These are phyloP conservation scores for Nothoprocta perdicaria DNA, from an alignment of 2,113 vertebrate genomes.

Conservation along the genomic window DNA sequence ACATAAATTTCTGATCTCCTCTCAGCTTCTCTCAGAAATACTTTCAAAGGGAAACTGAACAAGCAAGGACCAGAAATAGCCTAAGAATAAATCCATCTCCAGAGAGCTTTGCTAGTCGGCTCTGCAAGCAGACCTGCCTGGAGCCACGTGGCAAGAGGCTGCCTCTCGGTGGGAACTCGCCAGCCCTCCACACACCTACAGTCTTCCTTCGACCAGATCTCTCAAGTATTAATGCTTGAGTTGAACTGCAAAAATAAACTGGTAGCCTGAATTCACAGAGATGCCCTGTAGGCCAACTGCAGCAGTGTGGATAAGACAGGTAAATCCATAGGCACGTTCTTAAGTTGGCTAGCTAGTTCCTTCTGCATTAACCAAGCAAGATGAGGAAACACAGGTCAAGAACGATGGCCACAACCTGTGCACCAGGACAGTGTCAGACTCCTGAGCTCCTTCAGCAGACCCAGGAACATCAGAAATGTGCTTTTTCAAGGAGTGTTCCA, in stretches of 20 bases:
- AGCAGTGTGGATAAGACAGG: slow-evolving; percentile 15
- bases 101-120: not conserved
- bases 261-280: not conserved
- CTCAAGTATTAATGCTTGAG: not conserved
- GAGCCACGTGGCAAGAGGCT: not conserved
- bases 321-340: not conserved
- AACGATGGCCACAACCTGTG: not conserved
- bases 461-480: not conserved
- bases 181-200: slow-evolving; percentile 1
- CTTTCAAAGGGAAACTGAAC: not conserved
- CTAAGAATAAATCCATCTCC: not conserved
- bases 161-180: not conserved
- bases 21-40: not conserved
- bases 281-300: slow-evolving; percentile 1
- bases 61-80: not conserved
- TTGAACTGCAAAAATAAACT: slow-evolving; percentile 12
- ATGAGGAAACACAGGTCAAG: not conserved
- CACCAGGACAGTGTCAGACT: not conserved
- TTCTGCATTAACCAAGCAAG: not conserved
- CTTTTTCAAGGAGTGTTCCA: not conserved
- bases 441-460: not conserved
- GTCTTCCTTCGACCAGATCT: slow-evolving; percentile 17
- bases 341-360: not conserved
- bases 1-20: not conserved
- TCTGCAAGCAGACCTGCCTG: not conserved